These are phyloP conservation scores for Heliconius erato DNA, from an alignment of 2,888 invertebrate species.

Conservation along the genomic window DNA sequence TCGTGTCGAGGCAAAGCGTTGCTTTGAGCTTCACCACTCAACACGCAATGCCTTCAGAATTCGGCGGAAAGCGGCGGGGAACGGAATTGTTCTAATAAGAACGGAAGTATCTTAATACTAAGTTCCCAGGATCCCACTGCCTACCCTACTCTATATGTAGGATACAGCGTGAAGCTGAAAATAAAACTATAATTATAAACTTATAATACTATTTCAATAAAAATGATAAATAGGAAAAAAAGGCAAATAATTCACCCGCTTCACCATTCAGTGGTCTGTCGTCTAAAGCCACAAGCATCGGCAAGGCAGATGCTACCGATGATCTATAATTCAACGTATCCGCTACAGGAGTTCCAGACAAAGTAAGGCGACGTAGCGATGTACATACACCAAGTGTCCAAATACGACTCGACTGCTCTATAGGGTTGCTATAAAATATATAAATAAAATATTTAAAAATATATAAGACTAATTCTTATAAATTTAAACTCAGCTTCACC, in stretches of 20 bases:
- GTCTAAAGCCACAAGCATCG: conserved; percentile 74
- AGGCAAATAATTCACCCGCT: conserved; percentile 61
- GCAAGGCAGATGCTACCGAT: conserved; percentile 67
- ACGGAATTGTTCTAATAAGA: too few species aligned
- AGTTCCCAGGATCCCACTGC: too few species aligned
- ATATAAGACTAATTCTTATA: not conserved
- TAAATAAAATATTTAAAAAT: not conserved
- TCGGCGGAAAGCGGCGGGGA: too few species aligned
- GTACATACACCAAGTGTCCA: conserved; percentile 80
- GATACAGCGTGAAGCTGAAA: too few species aligned
- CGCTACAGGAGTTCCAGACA: conserved; percentile 69
- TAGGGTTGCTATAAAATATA: conserved; percentile 68
- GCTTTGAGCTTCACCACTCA: too few species aligned
- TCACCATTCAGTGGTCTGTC: conserved; percentile 70
- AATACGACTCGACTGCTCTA: conserved; percentile 71
- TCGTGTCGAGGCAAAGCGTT: too few species aligned
- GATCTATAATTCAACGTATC: conserved; percentile 66
- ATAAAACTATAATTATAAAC: too few species aligned
- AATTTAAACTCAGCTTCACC: not conserved
- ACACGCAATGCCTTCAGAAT: too few species aligned
- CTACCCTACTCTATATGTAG: too few species aligned
- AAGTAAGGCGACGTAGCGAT: conserved; percentile 68
- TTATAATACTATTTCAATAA: not conserved
- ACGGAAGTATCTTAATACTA: too few species aligned
- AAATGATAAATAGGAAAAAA: not conserved